Conservation (phyloP, 2,888 invertebrate genomes). For the Erynnis tages region DNA sequence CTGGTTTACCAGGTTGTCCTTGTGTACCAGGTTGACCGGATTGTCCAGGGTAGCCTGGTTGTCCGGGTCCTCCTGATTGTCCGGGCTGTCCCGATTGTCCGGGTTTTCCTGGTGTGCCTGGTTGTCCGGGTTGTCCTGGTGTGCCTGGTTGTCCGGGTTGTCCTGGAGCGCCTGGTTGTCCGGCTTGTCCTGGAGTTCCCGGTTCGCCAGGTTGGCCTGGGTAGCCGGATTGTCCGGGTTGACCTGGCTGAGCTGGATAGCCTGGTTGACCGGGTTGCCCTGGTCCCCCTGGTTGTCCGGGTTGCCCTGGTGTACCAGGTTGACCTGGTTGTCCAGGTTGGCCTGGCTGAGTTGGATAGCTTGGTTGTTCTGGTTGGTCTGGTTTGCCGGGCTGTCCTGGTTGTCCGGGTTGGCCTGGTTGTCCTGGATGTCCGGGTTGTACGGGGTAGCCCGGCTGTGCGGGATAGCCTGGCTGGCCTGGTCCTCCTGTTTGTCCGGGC, state of each 20-base stretch:
- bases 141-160: background rate
- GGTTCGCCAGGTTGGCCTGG: background rate
- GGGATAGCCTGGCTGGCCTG: conserved; percentile 48
- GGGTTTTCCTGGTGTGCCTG: background rate
- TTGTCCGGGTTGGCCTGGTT: conserved; percentile 34
- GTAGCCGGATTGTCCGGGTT: conserved; percentile 29
- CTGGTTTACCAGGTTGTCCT: conserved; percentile 19
- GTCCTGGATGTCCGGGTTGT: conserved; percentile 50
- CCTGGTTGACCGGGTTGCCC: conserved; percentile 29
- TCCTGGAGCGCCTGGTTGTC: background rate
- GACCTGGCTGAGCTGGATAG: conserved; percentile 29
- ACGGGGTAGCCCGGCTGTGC: conserved; percentile 29
- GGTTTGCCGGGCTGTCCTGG: conserved; percentile 39
- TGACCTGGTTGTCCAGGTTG: conserved; percentile 49
- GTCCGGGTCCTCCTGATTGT: conserved; percentile 21
- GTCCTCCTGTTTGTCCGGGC: conserved; percentile 10
- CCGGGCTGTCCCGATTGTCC: background rate
- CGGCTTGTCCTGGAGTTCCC: background rate
- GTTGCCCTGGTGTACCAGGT: conserved; percentile 42
- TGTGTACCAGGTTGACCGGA: background rate
- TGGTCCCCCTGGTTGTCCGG: conserved; percentile 33
- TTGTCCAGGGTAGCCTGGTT: background rate
- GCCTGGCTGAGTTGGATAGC: conserved; percentile 28
- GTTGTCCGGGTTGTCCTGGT: background rate
- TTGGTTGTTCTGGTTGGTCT: conserved; percentile 24